Percentiles rank a stretch among this genome's conserved stretches.
Conservation (phyloP, 1,140 invertebrate genomes). For the Lepidostoma basale region DNA sequence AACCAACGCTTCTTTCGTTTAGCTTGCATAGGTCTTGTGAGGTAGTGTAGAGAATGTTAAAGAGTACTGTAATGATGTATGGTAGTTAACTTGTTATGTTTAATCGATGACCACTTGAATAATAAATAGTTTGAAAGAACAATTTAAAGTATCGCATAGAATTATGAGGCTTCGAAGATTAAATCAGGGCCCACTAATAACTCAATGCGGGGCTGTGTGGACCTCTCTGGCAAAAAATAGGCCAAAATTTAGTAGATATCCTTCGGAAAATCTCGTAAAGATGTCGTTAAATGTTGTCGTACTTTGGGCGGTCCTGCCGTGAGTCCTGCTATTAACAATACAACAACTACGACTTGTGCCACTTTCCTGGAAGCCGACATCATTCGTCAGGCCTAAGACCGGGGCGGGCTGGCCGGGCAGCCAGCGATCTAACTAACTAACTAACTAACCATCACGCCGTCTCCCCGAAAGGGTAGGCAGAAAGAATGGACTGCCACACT, state of each 20-base stretch:
- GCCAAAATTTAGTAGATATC: neutral
- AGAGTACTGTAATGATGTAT: too few relatives aligned
- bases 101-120: neutral
- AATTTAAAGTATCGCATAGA: neutral
- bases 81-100: neutral
- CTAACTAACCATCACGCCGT: too few relatives aligned
- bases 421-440: too few relatives aligned
- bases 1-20: too few relatives aligned
- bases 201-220: neutral
- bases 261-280: conserved; percentile 1
- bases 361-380: conserved; percentile 9
- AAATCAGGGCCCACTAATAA: too few relatives aligned
- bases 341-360: neutral
- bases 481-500: too few relatives aligned
- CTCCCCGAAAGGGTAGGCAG: too few relatives aligned
- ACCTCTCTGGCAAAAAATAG: neutral
- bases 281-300: conserved; percentile 18
- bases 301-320: conserved; percentile 5
- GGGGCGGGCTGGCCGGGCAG: neutral
- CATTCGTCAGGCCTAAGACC: conserved; percentile 1
- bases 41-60: too few relatives aligned
- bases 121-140: neutral
- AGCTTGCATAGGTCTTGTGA: too few relatives aligned
- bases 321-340: neutral
- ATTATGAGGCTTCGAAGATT: too few relatives aligned